Conservation (phyloP, 2,113 vertebrate species). For the Carettochelys insculpta region DNA sequence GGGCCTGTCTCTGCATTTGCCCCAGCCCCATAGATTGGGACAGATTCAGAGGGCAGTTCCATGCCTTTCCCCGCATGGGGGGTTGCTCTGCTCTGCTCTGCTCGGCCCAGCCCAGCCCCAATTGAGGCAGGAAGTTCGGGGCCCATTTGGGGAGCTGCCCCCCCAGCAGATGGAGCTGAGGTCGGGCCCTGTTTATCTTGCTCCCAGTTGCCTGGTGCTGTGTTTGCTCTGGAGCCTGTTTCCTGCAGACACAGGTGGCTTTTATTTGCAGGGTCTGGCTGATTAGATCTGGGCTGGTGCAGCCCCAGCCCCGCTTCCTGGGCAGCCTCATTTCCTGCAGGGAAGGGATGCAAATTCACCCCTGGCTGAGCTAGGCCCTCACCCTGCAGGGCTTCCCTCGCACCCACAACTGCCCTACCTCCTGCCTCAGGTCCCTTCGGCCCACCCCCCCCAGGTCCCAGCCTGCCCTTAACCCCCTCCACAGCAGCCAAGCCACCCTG, state of each 20-base stretch:
- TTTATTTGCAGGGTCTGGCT: conserved; percentile 78
- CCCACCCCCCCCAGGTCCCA: background rate
- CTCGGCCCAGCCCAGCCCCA: too few relatives aligned
- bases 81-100: background rate
- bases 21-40: background rate
- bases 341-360: conserved; percentile 20
- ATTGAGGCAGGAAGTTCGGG: background rate
- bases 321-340: conserved; percentile 58
- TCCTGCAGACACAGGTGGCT: conserved; percentile 82
- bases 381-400: background rate
- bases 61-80: too few relatives aligned
- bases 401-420: background rate
- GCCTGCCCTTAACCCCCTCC: background rate
- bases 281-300: conserved; percentile 56
- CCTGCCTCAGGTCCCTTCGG: background rate
- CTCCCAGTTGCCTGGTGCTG: conserved; percentile 67
- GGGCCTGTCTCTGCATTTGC: too few relatives aligned
- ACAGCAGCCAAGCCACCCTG: background rate
- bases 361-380: background rate
- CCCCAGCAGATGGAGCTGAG: conserved; percentile 68
- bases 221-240: conserved; percentile 71
- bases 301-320: background rate
- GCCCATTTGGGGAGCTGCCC: background rate
- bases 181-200: conserved; percentile 70
- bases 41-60: background rate